Evolutionary conservation across 2,113 vertebrate genomes (phyloP), one percentile per base, ranked within the genome.

Genomic region (Ovis canadensis): DNA sequence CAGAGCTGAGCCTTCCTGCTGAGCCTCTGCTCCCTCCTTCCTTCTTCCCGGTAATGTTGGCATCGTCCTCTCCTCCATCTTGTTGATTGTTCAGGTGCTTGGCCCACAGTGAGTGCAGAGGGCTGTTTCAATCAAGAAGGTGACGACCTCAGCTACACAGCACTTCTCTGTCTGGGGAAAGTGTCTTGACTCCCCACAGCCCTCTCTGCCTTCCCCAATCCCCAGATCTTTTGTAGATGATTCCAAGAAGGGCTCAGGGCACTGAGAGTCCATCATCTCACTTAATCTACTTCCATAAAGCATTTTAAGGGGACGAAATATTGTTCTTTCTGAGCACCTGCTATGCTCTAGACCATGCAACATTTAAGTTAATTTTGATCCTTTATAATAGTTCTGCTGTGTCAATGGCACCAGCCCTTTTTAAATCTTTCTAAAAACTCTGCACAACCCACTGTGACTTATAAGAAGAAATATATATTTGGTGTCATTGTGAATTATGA

Each of bases 181-280:
- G 11, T 43, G 2, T 50, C 33, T 9, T 6, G 27, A 84, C 2
- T n/a, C 9, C 10, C 27, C 0, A 2, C 19, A 59, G 9, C 36
- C 33, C 43, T 2, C 17, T 10, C 2, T 43, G 6, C 2, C 62
- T 88, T 43, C 74, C 43, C 81, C 13, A 2, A 1, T 11, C 54
- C 33, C n/a, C n/a, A 54, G 19, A 27, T 50, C 86, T 84, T 74
- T 59, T 52, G 80, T 25, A 93, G 40, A 36, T 40, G 27, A 60
- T 74, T 74, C 54, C 23, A 31, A n/a, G 27, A 60, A 60, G 15
- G 48, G 29, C 54, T 52, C n/a, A 33, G 52, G 33, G 25, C 43
- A 25, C 43, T 33, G 25, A 74, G 23, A 84, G 19, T 43, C 25
- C 43, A 43, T 54, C 14, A 3, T 15, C 45, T 15, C 54, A 52